Conservation (phyloP, 2,797 vertebrate species). For the Delichon dasypus region DNA sequence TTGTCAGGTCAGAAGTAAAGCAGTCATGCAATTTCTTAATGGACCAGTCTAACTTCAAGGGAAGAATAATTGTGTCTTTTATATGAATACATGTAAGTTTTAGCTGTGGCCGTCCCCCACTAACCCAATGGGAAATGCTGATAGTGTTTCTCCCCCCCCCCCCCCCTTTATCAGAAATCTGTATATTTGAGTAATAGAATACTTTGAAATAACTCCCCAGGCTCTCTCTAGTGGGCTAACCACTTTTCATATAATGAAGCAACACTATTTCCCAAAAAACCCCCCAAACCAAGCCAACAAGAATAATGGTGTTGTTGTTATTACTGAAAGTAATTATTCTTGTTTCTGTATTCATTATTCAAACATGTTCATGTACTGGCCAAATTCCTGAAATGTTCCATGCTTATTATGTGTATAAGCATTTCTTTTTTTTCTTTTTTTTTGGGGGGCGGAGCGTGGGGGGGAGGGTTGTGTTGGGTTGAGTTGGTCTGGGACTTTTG, state of each 20-base stretch:
- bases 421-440: background rate
- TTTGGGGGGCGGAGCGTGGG: fast-evolving
- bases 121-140: background rate
- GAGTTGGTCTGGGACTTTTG: background rate
- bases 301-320: background rate
- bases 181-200: background rate
- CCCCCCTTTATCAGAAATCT: background rate
- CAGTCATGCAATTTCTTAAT: background rate
- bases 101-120: background rate
- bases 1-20: background rate
- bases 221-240: background rate
- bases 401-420: too few species aligned
- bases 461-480: fast-evolving
- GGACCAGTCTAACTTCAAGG: background rate
- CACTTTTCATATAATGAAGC: background rate
- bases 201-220: background rate
- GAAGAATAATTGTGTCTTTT: background rate
- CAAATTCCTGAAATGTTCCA: background rate
- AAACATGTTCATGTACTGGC: fast-evolving
- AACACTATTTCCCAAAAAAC: background rate
- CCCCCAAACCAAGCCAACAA: background rate
- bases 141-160: background rate
- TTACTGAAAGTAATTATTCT: background rate
- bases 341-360: background rate
- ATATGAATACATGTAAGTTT: background rate